phyloP scores from a whole-genome alignment of 2,797 vertebrate genomes.

The Huso huso region DNA sequence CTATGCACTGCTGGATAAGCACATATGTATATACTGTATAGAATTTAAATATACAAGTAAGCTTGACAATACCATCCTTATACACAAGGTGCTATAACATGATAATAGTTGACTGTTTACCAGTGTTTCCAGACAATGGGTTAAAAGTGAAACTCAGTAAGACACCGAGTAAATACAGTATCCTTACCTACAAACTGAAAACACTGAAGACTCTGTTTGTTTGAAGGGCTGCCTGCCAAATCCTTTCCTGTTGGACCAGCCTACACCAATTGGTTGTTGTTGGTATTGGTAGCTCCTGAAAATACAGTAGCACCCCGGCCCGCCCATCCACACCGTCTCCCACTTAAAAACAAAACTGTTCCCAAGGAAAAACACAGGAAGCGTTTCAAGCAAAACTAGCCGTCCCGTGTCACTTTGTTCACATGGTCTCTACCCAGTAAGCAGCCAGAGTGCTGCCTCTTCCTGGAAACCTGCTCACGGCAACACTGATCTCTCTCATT shows the following conservation, averaged over 20 bases:
- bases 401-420: not conserved
- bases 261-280: conserved; percentile 1
- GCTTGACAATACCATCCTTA: too few relatives aligned
- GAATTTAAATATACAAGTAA: too few relatives aligned
- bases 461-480: conserved; percentile 1
- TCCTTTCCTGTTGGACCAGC: not conserved
- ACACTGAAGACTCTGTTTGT: not conserved
- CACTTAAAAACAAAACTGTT: not conserved
- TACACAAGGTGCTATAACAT: too few relatives aligned
- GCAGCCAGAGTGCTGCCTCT: not conserved
- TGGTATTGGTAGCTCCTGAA: too few relatives aligned
- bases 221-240: conserved; percentile 1
- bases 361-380: not conserved
- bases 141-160: not conserved
- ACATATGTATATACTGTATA: too few relatives aligned
- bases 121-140: too few relatives aligned
- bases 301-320: too few relatives aligned
- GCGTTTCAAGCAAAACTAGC: not conserved
- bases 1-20: too few relatives aligned
- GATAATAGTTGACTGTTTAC: too few relatives aligned
- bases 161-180: not conserved
- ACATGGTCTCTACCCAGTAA: conserved; percentile 3
- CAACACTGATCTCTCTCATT: not conserved
- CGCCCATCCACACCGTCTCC: not conserved
- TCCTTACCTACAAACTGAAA: conserved; percentile 1